These are phyloP conservation scores for Rhinichthys osculus DNA, from an alignment of 2,797 vertebrate genomes.

Conservation along the genomic window DNA sequence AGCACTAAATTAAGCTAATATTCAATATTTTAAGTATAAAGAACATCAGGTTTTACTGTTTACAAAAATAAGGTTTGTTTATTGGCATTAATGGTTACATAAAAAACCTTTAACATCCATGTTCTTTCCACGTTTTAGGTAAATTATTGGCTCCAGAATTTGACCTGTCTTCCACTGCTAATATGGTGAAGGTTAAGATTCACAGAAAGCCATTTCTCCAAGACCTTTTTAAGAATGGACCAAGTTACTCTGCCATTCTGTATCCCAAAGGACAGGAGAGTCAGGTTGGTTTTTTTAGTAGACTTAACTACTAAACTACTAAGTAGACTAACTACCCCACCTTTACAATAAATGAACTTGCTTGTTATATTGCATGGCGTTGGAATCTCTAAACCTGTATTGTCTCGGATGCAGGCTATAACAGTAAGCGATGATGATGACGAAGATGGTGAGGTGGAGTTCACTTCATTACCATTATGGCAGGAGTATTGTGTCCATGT, in stretches of 20 bases:
- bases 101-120: background rate
- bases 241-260: conserved; percentile 70
- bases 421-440: background rate
- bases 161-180: conserved; percentile 67
- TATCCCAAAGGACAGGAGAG: conserved; percentile 61
- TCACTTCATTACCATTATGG: conserved; percentile 66
- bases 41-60: background rate
- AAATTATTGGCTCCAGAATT: conserved; percentile 72
- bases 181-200: conserved; percentile 67
- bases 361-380: background rate
- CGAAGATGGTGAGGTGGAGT: conserved; percentile 53
- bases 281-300: conserved; percentile 61
- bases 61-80: background rate
- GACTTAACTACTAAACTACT: no score
- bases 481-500: conserved; percentile 74
- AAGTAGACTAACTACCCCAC: no score
- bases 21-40: background rate
- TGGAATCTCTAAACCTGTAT: background rate
- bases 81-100: background rate
- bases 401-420: conserved; percentile 22
- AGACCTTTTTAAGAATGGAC: conserved; percentile 65
- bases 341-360: background rate
- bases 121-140: conserved; percentile 60
- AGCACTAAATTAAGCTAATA: background rate
- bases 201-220: conserved; percentile 68